Base-by-base conservation (phyloP, 2,888 invertebrate genomes). In the Amorpha juglandis region DNA sequence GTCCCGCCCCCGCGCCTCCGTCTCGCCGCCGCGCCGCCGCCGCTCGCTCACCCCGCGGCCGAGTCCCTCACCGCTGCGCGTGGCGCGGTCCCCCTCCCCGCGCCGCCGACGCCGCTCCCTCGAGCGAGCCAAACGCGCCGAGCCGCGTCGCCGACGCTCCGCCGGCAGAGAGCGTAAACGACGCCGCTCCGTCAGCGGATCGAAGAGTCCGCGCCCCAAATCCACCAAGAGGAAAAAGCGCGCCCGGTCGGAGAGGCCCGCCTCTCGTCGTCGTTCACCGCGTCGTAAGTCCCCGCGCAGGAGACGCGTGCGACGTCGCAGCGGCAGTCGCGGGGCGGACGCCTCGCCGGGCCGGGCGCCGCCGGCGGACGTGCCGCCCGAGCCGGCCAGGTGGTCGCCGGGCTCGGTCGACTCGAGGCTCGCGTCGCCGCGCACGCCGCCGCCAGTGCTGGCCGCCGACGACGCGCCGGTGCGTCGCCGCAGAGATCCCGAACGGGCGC, bases 351-450 rank as follows among this genome's bases (percentile, higher is more conserved):
- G 71, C 77, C 80, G 68, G 76, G 74, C 69, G 76, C 69, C 74
- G 79, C 76, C 77, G 77, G 72, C 72, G 83, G 84, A 78, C 80
- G 72, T 77, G 88, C 81, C 79, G 84, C 83, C 79, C 87, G 88
- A 70, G 78, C 77, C 70, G 84, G 80, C 80, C 63, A 77, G 76
- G 27, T 78, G 80, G 79, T 80, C 84, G 33, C 79, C 81, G 52
- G 71, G 79, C 48, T 79, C 82, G 42, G 74, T 81, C 65, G 94
- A 94, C 8, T 94, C 95, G 45, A 94, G 95, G 84, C 95, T 95
- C 4, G 90, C 94, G 65, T 95, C 96, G 45, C 93, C 95, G 62
- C 93, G 94, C 48, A 96, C 96, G 19, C 96, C 96, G 16, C 95
- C 95, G 0, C 84, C 90, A 0, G 77, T 90, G 35, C 89, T 94